Base-by-base conservation (phyloP, 2,888 invertebrate species). In the Leptopilina syphax region DNA sequence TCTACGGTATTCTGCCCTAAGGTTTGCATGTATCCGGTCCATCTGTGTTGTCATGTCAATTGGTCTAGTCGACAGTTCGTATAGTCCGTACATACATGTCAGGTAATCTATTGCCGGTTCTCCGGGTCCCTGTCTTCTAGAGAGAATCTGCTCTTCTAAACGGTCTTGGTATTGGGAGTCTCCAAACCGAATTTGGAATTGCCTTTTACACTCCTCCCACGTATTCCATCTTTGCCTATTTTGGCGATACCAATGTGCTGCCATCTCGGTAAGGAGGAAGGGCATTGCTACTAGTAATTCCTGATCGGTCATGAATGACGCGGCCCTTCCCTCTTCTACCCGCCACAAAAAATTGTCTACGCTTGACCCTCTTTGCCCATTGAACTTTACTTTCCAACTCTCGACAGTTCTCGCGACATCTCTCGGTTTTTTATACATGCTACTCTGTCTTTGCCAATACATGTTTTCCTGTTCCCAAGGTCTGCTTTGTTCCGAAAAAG, bases 201-300 rank as follows among this genome's bases (percentile, higher is more conserved):
- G 65, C 0, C 7, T 10, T 2, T 67, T 70, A 70, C 70, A 81
- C 57, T 81, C 81, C 12, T 70, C 27, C 81, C 77, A 81, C 1
- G 80, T 7, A 63, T 8, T 9, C 9, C 70, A 47, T 9, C 24
- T 34, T 0, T 12, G 5, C 6, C 34, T 47, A 3, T 73, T 73
- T 50, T 76, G 73, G 8, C 80, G n/a, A 18, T 24, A 80, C 78
- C 80, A 80, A 34, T 54, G 24, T 24, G 78, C 67, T n/a, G 80
- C 80, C 3, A 78, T 76, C 47, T 67, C 78, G 0, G 6, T 66
- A 12, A 80, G 65, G 1, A 80, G 1, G 12, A n/a, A 12, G 10
- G 78, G 76, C 24, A 78, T 60, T 0, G 68, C 68, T 0, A 63
- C 7, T 3, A 80, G 70, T 6, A 80, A 13, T 60, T 80, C 68